Evolutionary conservation across 92 coral and sea anemone genomes (phyloP), one percentile per base, ranked within the genome.

Genomic region (Zoanthus gigantus): DNA sequence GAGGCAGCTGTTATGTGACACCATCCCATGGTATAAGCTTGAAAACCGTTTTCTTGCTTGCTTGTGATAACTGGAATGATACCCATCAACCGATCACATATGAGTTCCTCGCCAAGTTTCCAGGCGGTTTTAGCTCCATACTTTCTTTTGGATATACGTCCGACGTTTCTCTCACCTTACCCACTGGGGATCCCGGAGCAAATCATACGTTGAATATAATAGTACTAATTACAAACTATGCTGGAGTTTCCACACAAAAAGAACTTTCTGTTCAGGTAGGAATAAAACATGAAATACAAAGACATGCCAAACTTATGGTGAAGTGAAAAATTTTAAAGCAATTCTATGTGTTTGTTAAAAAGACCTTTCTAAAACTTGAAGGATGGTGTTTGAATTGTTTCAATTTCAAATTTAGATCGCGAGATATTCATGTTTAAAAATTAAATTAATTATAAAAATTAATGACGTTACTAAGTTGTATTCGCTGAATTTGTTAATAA

Each of bases 11-110:
- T 68, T 53, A 52, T 54, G 83, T 78, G 23, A 9, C 56, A 15
- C 83, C 83, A 0, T 5, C 31, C 1, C 32, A 18, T 7, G 83
- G 83, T 0, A 57, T 11, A 18, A 23, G 66, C 17, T 15, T 52
- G 2, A 9, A 32, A 17, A 77, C 67, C 34, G 1, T 28, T 6
- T 77, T 77, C 31, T 12, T 18, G 47, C 17, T 77, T 16, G 60
- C 58, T 34, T 77, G 82, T 54, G 30, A 57, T 4, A 54, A 77
- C 82, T 77, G 82, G 82, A 30, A 56, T 15, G 82, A 77, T 23
- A 9, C 13, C 15, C 66, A 56, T 77, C 82, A 23, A 29, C 68
- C 82, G 53, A 54, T 77, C 50, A 54, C 60, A 44, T 77, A 77
- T 47, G 82, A 77, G 53, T 32, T 78, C 1, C 71, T 78, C 12